Evolutionary conservation across 2,113 vertebrate genomes (phyloP).

Genomic region (Vulpes lagopus): DNA sequence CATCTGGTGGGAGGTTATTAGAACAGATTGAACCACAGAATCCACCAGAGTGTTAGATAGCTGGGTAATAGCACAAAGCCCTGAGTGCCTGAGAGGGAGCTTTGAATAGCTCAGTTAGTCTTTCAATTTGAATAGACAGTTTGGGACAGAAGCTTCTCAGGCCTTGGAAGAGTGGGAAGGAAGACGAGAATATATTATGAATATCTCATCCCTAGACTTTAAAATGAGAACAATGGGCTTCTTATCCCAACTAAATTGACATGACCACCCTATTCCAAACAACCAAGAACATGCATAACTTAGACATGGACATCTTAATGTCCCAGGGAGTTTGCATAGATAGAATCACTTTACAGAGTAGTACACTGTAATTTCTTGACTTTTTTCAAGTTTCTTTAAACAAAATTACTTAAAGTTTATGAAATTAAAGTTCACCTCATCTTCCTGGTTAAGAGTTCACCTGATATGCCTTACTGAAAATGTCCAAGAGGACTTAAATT

Average conservation of each 20-base stretch:
- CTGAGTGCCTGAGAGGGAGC: background rate
- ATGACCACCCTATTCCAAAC: background rate
- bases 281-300: background rate
- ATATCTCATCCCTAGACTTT: constrained; percentile 52
- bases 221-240: background rate
- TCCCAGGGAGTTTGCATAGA: background rate
- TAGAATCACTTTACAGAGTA: background rate
- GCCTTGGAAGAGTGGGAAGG: background rate
- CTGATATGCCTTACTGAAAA: background rate
- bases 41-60: background rate
- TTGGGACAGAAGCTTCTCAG: constrained; percentile 21
- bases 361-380: background rate
- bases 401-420: constrained; percentile 37
- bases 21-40: background rate
- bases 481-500: background rate
- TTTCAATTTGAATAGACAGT: background rate
- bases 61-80: constrained; percentile 24
- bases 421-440: background rate
- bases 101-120: constrained; percentile 12
- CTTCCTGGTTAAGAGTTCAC: background rate
- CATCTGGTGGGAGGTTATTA: background rate
- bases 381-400: constrained; percentile 1
- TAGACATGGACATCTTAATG: constrained; percentile 39
- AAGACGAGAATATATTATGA: background rate
- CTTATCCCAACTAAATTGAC: constrained; percentile 17